phyloP scores from a whole-genome alignment of 2,888 invertebrate genomes.

The Odontomyia ornata region DNA sequence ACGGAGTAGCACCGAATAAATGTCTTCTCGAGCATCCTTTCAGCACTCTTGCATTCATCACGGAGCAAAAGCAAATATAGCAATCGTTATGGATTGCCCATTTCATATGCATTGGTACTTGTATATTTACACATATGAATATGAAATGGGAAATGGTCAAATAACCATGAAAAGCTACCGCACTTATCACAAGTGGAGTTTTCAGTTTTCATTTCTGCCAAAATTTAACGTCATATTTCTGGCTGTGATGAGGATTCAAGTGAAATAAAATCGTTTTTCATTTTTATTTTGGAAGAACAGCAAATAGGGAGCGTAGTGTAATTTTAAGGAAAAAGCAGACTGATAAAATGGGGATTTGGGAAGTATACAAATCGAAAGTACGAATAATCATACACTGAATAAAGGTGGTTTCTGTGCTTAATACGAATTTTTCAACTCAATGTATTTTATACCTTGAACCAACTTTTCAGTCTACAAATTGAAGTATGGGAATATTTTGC shows the following conservation, averaged over 20 bases:
- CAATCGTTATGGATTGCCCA: conserved; percentile 3
- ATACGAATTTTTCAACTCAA: too few species aligned
- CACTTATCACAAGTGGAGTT: conserved; percentile 39
- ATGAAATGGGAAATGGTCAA: conserved; percentile 37
- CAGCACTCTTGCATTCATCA: not conserved
- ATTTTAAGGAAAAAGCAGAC: not conserved
- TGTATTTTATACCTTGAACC: too few species aligned
- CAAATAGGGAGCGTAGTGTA: not conserved
- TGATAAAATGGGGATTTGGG: too few species aligned
- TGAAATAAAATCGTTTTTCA: conserved; percentile 4
- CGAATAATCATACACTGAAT: too few species aligned
- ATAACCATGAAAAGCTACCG: conserved; percentile 35
- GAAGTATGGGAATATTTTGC: too few species aligned
- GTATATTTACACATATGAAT: conserved; percentile 9
- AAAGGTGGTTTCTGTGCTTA: too few species aligned
- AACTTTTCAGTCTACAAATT: too few species aligned
- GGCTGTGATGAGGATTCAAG: not conserved
- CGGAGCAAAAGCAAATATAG: not conserved
- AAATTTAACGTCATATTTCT: too few species aligned
- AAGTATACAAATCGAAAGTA: too few species aligned
- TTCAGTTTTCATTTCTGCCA: conserved; percentile 35
- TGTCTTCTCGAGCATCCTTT: too few species aligned
- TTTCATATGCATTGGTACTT: not conserved
- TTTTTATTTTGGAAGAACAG: not conserved
- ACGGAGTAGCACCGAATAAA: too few species aligned